Conservation (phyloP, 2,888 invertebrate species). For the Allolobophora icterica region DNA sequence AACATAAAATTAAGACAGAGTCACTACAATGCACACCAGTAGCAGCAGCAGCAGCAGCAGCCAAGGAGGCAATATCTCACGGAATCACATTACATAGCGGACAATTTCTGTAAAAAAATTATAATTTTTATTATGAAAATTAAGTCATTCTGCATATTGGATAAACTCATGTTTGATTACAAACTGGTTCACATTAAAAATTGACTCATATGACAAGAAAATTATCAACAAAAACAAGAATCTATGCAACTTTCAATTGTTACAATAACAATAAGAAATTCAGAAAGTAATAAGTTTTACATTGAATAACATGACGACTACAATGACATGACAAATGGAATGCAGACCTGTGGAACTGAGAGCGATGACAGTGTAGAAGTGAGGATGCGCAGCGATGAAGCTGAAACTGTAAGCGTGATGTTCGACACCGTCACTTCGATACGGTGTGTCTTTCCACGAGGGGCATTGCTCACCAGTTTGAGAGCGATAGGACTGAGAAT, state of each 20-base stretch:
- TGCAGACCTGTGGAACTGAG: constrained; percentile 29
- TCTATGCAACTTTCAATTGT: background rate
- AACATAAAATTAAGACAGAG: too few relatives aligned
- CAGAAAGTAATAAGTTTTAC: background rate
- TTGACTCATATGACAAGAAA: background rate
- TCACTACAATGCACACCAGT: too few relatives aligned
- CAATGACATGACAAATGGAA: background rate
- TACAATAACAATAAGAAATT: background rate
- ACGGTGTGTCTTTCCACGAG: constrained; percentile 77
- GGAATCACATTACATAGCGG: too few relatives aligned
- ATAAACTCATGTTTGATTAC: background rate
- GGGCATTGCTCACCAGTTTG: constrained; percentile 80
- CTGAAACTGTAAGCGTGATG: constrained; percentile 84
- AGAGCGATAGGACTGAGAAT: constrained; percentile 82
- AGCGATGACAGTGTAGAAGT: constrained; percentile 71
- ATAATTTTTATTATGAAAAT: background rate
- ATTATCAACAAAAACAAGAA: background rate
- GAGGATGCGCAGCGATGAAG: constrained; percentile 84
- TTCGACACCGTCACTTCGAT: constrained; percentile 77
- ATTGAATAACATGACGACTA: background rate
- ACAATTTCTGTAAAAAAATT: too few relatives aligned
- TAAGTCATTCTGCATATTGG: background rate
- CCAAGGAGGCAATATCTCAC: too few relatives aligned
- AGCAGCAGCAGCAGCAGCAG: too few relatives aligned
- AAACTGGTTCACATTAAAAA: background rate